Percentiles rank a stretch among this genome's conserved stretches.
These are phyloP conservation scores for Streptopelia turtur DNA, from an alignment of 2,797 vertebrate genomes.

Conservation along the genomic window DNA sequence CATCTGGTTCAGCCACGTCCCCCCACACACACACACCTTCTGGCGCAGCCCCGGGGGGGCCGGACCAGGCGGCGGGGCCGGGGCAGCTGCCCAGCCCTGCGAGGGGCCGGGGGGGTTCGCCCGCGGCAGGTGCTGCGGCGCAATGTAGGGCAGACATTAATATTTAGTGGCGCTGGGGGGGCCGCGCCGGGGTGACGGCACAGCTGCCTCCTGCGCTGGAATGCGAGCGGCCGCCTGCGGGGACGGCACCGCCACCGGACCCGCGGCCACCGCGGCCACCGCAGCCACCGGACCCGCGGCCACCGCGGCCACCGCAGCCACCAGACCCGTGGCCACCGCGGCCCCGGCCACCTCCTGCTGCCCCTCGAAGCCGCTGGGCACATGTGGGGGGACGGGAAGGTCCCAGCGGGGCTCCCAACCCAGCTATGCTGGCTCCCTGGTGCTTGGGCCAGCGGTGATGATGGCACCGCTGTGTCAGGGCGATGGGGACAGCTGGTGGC, in stretches of 20 bases:
- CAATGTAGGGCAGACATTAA: constrained; percentile 55
- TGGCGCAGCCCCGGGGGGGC: constrained; percentile 27
- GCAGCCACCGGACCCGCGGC: no score
- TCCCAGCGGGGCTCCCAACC: no score
- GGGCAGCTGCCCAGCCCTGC: constrained; percentile 45
- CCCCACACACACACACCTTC: neutral
- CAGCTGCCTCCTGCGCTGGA: constrained; percentile 54
- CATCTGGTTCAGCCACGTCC: constrained; percentile 25
- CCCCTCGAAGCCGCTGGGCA: rapidly evolving
- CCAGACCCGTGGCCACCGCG: no score
- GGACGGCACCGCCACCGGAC: neutral
- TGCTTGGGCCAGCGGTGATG: rapidly evolving
- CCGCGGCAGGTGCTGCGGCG: constrained; percentile 13
- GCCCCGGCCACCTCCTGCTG: no score
- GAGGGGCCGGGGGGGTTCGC: neutral
- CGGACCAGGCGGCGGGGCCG: neutral
- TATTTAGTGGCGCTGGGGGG: constrained; percentile 21
- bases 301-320: no score
- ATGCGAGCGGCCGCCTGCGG: neutral
- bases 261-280: no score
- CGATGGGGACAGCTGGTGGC: neutral
- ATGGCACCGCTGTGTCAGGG: rapidly evolving
- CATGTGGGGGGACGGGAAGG: rapidly evolving
- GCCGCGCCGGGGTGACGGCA: neutral
- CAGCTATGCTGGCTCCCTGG: neutral